Conservation (phyloP, 2,797 vertebrate genomes). For the Diceros bicornis region DNA sequence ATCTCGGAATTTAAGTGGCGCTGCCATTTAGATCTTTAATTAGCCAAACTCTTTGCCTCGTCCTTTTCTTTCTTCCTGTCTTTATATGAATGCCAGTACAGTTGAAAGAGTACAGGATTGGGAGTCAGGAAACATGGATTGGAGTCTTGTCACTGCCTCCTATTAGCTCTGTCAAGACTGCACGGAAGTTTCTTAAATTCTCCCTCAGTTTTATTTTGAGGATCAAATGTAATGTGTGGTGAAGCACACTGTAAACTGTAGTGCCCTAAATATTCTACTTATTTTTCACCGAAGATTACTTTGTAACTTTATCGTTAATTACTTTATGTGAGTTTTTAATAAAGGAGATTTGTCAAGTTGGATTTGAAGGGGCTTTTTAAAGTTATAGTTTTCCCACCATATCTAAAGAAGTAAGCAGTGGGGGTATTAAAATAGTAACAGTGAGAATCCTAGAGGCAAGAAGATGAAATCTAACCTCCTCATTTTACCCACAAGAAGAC, state of each 20-base stretch:
- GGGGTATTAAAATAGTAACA: neutral
- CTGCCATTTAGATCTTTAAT: neutral
- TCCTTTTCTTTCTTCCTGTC: neutral
- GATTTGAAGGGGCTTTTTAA: neutral
- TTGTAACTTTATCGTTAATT: slow-evolving; percentile 37
- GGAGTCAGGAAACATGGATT: neutral
- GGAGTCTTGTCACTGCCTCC: neutral
- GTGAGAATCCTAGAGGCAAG: neutral
- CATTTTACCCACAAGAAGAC: neutral
- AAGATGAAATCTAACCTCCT: neutral
- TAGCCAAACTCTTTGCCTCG: neutral
- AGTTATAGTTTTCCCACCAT: neutral
- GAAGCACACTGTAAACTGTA: neutral
- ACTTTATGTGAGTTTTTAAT: slow-evolving; percentile 10
- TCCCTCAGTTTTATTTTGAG: neutral
- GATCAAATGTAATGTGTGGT: neutral
- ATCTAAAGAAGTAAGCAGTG: neutral
- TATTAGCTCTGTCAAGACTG: neutral
- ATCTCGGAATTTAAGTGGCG: neutral
- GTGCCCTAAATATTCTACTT: neutral
- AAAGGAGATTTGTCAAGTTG: neutral
- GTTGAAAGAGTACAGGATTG: neutral
- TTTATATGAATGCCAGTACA: neutral
- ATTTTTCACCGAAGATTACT: neutral
- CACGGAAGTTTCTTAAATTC: neutral